A percentile compares a stretch with the other conserved stretches of the same genome.
Evolutionary conservation across 2,113 vertebrate genomes (phyloP).

Genomic region (Myrmecobius fasciatus): DNA sequence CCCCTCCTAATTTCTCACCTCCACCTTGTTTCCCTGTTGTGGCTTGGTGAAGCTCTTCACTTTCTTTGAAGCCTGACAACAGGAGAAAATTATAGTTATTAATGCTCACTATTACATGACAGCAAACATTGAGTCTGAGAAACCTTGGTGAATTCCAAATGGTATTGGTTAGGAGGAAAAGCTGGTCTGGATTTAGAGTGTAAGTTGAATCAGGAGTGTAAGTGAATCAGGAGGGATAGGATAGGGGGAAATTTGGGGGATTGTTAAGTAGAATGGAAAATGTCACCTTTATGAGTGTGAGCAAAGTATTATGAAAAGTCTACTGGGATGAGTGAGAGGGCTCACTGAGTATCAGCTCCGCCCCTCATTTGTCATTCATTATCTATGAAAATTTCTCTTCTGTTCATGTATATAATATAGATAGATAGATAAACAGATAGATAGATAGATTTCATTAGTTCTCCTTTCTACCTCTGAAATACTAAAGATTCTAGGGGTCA

Average conservation of each 20-base stretch:
- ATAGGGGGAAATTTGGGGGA: not conserved
- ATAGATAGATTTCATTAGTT: too few species aligned
- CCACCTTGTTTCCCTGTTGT: conserved; percentile 28
- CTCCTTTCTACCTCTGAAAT: not conserved
- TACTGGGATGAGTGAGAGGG: not conserved
- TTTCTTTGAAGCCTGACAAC: conserved; percentile 57
- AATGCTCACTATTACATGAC: conserved; percentile 61
- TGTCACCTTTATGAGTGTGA: not conserved
- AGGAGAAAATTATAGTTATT: conserved; percentile 65
- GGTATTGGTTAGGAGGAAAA: conserved; percentile 54
- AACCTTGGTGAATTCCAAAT: conserved; percentile 57
- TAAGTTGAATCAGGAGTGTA: not conserved
- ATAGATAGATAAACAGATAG: too few species aligned
- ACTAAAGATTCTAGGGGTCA: not conserved
- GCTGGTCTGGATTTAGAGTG: not conserved
- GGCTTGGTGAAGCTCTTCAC: conserved; percentile 16
- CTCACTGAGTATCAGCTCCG: not conserved
- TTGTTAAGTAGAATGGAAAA: not conserved
- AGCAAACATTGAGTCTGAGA: conserved; percentile 50
- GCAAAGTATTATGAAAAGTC: not conserved
- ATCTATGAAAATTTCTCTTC: too few species aligned
- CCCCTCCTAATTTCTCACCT: not conserved
- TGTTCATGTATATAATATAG: too few species aligned
- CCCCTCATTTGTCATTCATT: not conserved
- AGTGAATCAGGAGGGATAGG: not conserved